Base-by-base conservation (phyloP, 1,140 invertebrate species). In the Drosophila micromelanica region DNA sequence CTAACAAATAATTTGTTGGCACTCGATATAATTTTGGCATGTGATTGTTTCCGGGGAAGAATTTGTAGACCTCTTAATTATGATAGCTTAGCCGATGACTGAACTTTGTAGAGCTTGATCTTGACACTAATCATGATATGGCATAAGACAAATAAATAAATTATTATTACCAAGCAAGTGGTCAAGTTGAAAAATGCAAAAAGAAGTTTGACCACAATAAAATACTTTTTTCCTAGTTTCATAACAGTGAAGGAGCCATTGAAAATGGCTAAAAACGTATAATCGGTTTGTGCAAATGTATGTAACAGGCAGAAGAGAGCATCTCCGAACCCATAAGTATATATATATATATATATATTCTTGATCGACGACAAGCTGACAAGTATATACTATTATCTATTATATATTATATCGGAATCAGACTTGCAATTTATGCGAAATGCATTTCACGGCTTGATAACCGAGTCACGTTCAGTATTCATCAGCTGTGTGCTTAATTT, bases 401-500 rank as follows among this genome's bases (percentile, higher is more conserved):
- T 57, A 57, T 56, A 27, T 40, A 54, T 5, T 45, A 46, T 23
- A 12, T 17, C 6, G n/a, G 12, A 27, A 5, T 17, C 12, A 27
- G 12, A 27, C 40, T 59, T 60, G 52, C 68, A 67, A 63, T 80
- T 76, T 81, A 81, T 81, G 74, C 69, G 69, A 81, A 81, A 81
- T 81, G 77, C 77, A 78, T 78, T 77, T 63, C 43, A 74, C 60
- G 49, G 45, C 59, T 81, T 81, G 65, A 74, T 59, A 81, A 64
- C 46, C 74, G 42, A 73, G 73, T 81, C 78, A 77, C 78, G 78
- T 81, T 81, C 64, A 81, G 73, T 77, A 77, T 81, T 73, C 78
- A 81, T 77, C 63, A 48, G 62, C 51, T 73, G 48, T 65, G 40
- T 43, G 73, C 55, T 63, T 73, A 46, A 20, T 60, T 63, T 63